Base-by-base conservation (phyloP, 2,797 vertebrate genomes). In the Lutra lutra region DNA sequence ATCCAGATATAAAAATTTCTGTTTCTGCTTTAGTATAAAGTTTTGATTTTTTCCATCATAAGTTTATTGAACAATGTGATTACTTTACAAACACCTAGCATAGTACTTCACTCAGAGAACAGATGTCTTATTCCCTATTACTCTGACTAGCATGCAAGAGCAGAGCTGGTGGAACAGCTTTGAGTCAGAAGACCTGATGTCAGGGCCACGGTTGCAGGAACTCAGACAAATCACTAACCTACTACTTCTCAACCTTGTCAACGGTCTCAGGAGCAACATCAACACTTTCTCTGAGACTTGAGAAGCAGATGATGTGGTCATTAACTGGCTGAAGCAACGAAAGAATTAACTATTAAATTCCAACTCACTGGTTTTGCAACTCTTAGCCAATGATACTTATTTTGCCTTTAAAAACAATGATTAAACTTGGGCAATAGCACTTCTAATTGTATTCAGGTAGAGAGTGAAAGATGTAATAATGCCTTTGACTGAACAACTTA, bases 381-480 rank as follows among this genome's bases (percentile, higher is more conserved):
- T 93, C 70, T 87, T 64, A 56, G 82, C 40, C 35, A 60, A 0
- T 72, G 40, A 62, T 73, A 58, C 35, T 91, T 60, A 64, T 21
- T 93, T 89, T 72, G 60, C 75, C 54, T 83, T 73, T 84, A 58
- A n/a, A 93, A 62, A 80, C 85, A 91, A 5, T 89, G 70, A 60
- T 66, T 96, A 54, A 78, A 94, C 68, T 73, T 94, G 58, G 46
- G 86, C 78, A 68, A 1, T 62, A 86, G n/a, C 73, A 46, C 73
- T 89, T 95, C 46, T 93, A 68, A 58, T 80, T 92, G 32, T 64
- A 23, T 95, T 91, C 73, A 64, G 75, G 79, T 86, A 60, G 43
- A 95, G 91, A 75, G 80, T 92, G n/a, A 78, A 94, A 84, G 70
- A 83, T 43, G 35, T 5, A 89, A 85, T 89, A 84, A 92, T 86